These are phyloP conservation scores for Nothobranchius furzeri DNA, from an alignment of 2,113 vertebrate genomes.

Conservation along the genomic window DNA sequence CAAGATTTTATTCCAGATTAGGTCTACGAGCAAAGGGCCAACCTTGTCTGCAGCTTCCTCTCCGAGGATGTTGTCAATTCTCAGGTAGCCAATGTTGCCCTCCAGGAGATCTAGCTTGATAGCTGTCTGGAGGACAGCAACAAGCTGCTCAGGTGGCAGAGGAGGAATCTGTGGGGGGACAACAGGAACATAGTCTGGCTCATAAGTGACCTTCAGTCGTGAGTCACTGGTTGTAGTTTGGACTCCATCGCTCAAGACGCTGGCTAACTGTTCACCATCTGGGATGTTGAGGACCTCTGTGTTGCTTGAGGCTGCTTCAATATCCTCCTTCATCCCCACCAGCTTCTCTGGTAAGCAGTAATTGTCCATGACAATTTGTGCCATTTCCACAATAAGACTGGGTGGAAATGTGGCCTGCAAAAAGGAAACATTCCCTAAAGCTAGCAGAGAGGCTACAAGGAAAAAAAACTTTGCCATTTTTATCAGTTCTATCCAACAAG, in stretches of 20 bases:
- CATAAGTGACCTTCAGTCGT: slow-evolving; percentile 85
- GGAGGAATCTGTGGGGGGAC: slow-evolving; percentile 63
- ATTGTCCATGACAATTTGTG: slow-evolving; percentile 89
- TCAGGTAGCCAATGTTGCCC: slow-evolving; percentile 88
- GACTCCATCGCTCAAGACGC: slow-evolving; percentile 83
- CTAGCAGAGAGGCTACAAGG: slow-evolving; percentile 57
- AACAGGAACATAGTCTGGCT: slow-evolving; percentile 75
- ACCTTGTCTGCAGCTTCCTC: slow-evolving; percentile 85
- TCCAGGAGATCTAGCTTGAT: slow-evolving; percentile 86
- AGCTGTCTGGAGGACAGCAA: slow-evolving; percentile 79
- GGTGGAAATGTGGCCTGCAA: slow-evolving; percentile 79
- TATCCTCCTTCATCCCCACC: slow-evolving; percentile 87
- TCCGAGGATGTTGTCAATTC: slow-evolving; percentile 88
- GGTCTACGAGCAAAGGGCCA: slow-evolving; percentile 83
- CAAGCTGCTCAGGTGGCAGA: slow-evolving; percentile 82
- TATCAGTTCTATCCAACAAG: slow-evolving; percentile 13
- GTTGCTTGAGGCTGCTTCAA: slow-evolving; percentile 82
- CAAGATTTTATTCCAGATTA: slow-evolving; percentile 87
- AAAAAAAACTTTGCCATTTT: slow-evolving; percentile 68
- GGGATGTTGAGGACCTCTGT: slow-evolving; percentile 86
- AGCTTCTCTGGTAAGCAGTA: slow-evolving; percentile 94
- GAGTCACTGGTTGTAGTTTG: slow-evolving; percentile 86
- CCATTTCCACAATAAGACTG: slow-evolving; percentile 86
- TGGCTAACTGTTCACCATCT: slow-evolving; percentile 83
- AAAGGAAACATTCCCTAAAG: slow-evolving; percentile 60